Conservation (phyloP, 2,113 vertebrate genomes). For the Gasterosteus aculeatus region DNA sequence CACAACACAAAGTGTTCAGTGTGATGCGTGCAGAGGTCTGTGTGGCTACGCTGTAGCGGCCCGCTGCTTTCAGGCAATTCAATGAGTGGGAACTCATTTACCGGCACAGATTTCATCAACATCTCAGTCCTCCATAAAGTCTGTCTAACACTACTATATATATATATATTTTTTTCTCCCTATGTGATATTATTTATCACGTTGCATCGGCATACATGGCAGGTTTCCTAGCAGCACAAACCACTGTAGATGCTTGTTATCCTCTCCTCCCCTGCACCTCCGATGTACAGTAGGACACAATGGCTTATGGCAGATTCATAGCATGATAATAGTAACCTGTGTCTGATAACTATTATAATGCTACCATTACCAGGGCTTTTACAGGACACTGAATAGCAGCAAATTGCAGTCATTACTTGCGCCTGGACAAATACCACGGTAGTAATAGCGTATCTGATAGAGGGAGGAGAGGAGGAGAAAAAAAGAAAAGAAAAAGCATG, state of each 20-base stretch:
- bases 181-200: constrained; percentile 7
- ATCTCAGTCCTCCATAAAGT: too few relatives aligned
- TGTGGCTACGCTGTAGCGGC: too few relatives aligned
- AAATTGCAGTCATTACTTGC: constrained; percentile 73
- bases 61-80: too few relatives aligned
- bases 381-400: constrained; percentile 67
- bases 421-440: constrained; percentile 62
- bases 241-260: background rate
- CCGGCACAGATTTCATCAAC: too few relatives aligned
- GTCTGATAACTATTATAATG: constrained; percentile 69
- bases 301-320: constrained; percentile 65
- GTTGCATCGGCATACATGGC: background rate
- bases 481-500: constrained; percentile 39
- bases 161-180: background rate
- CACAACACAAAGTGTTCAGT: too few relatives aligned
- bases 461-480: constrained; percentile 27
- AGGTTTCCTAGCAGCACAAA: constrained; percentile 13
- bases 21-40: too few relatives aligned
- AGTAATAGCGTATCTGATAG: constrained; percentile 58
- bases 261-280: background rate
- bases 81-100: too few relatives aligned
- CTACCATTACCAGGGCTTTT: constrained; percentile 66
- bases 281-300: constrained; percentile 57
- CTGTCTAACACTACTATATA: background rate
- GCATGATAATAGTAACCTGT: constrained; percentile 67